These are phyloP conservation scores for Hypomecis punctinalis DNA, from an alignment of 2,888 invertebrate genomes.

Conservation along the genomic window DNA sequence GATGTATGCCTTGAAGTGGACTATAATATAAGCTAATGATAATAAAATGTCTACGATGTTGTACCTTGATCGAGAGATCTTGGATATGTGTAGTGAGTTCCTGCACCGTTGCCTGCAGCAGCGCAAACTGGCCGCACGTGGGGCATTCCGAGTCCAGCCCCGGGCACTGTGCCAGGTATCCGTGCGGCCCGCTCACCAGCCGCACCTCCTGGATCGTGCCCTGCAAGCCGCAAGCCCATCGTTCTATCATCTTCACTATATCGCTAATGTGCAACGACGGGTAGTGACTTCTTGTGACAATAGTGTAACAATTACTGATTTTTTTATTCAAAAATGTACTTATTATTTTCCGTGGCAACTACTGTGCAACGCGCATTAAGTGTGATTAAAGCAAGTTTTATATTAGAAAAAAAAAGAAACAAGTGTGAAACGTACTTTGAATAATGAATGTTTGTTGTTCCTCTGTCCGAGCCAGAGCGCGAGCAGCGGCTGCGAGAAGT, in stretches of 20 bases:
- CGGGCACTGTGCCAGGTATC: conserved; percentile 94
- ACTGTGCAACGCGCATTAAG: too few species aligned
- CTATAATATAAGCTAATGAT: too few species aligned
- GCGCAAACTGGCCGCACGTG: conserved; percentile 94
- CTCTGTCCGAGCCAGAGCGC: conserved; percentile 95
- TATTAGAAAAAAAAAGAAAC: not conserved
- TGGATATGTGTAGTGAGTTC: conserved; percentile 92
- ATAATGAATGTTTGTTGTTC: conserved; percentile 92
- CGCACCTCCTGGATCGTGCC: conserved; percentile 95
- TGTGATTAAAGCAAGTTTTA: too few species aligned
- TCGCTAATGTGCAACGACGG: too few species aligned
- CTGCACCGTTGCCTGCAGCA: conserved; percentile 92
- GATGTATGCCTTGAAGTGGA: too few species aligned
- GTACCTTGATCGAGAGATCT: conserved; percentile 93
- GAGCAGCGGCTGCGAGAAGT: conserved; percentile 89
- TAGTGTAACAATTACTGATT: too few species aligned
- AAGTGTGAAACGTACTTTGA: conserved; percentile 88
- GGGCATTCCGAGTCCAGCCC: conserved; percentile 94
- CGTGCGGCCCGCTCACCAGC: conserved; percentile 93
- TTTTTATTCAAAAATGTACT: too few species aligned
- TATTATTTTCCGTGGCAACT: too few species aligned
- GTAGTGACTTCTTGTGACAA: too few species aligned
- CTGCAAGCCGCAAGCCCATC: conserved; percentile 75
- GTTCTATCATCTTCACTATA: too few species aligned
- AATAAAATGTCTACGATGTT: not conserved